Percentiles rank a stretch among this genome's conserved stretches.
These are phyloP conservation scores for Chaunax sp. DNA, from an alignment of 2,797 vertebrate species.

Conservation along the genomic window DNA sequence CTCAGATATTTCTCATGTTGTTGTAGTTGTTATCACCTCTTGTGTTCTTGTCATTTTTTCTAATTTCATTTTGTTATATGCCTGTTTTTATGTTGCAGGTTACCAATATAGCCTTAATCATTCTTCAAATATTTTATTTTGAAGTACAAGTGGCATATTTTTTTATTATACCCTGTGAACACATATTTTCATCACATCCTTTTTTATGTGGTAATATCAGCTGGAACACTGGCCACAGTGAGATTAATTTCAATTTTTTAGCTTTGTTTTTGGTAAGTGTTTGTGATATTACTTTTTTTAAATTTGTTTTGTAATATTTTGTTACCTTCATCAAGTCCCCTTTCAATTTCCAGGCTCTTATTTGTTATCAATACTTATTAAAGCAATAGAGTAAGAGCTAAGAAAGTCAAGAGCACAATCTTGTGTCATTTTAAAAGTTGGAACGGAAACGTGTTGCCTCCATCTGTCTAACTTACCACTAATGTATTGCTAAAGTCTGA, in stretches of 20 bases:
- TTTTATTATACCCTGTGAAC: slow-evolving; percentile 60
- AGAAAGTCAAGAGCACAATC: slow-evolving; percentile 91
- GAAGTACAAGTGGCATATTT: slow-evolving; percentile 85
- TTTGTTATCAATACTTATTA: slow-evolving; percentile 82
- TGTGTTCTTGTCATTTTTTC: slow-evolving; percentile 34
- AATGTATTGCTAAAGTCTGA: slow-evolving; percentile 57
- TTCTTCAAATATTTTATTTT: slow-evolving; percentile 85
- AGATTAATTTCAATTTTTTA: slow-evolving; percentile 80
- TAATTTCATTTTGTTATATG: slow-evolving; percentile 64
- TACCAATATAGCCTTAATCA: slow-evolving; percentile 91
- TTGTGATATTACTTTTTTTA: slow-evolving; percentile 68
- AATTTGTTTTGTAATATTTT: slow-evolving; percentile 62
- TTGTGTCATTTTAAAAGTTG: slow-evolving; percentile 79
- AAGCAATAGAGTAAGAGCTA: slow-evolving; percentile 93
- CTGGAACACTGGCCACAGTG: slow-evolving; percentile 69
- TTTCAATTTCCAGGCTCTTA: slow-evolving; percentile 63
- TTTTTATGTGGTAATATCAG: slow-evolving; percentile 68
- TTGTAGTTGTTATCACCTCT: slow-evolving; percentile 44
- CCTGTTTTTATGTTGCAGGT: slow-evolving; percentile 83
- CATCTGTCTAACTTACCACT: slow-evolving; percentile 80
- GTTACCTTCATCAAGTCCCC: slow-evolving; percentile 57
- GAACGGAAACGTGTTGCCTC: slow-evolving; percentile 86
- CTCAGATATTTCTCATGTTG: slow-evolving; percentile 74
- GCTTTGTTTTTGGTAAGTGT: slow-evolving; percentile 71
- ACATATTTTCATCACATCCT: slow-evolving; percentile 57